Conservation (phyloP, 2,888 invertebrate genomes). For the Dasypogon diadema region DNA sequence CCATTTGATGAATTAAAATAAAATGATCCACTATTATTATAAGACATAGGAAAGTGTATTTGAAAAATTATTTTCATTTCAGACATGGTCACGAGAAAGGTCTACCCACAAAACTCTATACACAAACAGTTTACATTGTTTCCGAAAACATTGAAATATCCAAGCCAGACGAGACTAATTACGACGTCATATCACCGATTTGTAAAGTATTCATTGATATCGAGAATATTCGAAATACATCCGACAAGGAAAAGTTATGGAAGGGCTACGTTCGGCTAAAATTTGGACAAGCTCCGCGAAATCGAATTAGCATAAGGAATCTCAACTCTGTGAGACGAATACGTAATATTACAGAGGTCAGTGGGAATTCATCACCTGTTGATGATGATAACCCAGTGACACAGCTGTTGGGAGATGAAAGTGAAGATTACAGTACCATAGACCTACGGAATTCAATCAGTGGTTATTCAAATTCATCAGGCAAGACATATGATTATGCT, state of each 20-base stretch:
- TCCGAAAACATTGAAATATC: slow-evolving; percentile 81
- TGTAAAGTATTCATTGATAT: slow-evolving; percentile 75
- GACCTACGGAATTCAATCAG: slow-evolving; percentile 51
- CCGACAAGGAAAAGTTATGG: slow-evolving; percentile 2
- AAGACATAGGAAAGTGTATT: too few species aligned
- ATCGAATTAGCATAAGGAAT: neutral
- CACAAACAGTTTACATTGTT: slow-evolving; percentile 76
- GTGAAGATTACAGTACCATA: neutral
- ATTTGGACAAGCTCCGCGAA: slow-evolving; percentile 5
- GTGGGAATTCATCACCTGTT: neutral
- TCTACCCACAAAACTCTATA: slow-evolving; percentile 71
- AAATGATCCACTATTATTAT: too few species aligned
- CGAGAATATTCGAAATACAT: slow-evolving; percentile 54
- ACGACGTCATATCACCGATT: slow-evolving; percentile 69
- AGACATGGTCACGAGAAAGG: slow-evolving; percentile 67
- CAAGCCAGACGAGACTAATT: slow-evolving; percentile 73
- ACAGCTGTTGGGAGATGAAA: neutral
- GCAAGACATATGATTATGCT: slow-evolving; percentile 70
- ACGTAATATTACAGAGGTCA: neutral
- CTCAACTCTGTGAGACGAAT: neutral
- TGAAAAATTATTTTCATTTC: too few species aligned
- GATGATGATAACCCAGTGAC: neutral
- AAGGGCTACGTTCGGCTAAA: slow-evolving; percentile 52
- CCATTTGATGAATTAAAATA: too few species aligned
- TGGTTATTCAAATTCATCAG: slow-evolving; percentile 50